These are phyloP conservation scores for Carassius auratus DNA, from an alignment of 2,113 vertebrate genomes.

Conservation along the genomic window DNA sequence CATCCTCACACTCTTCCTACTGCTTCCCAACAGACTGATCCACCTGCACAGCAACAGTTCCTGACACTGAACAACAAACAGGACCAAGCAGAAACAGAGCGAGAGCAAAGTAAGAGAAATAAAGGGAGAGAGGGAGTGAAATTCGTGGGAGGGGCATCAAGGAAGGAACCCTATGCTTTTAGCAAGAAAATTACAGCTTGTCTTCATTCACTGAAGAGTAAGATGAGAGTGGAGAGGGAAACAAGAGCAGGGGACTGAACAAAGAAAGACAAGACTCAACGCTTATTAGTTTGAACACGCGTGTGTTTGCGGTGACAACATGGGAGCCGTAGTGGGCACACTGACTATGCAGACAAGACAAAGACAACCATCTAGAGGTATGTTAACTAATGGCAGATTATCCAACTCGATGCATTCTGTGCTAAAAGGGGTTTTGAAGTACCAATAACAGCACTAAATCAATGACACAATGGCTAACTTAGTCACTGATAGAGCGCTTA, in stretches of 20 bases:
- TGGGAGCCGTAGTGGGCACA: slow-evolving; percentile 98
- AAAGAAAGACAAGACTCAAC: slow-evolving; percentile 46
- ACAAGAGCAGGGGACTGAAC: slow-evolving; percentile 59
- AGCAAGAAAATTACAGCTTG: slow-evolving; percentile 44
- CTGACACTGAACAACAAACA: slow-evolving; percentile 59
- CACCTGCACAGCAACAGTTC: slow-evolving; percentile 60
- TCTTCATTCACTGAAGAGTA: slow-evolving; percentile 27
- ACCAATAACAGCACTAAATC: not conserved
- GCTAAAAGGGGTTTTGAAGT: slow-evolving; percentile 15
- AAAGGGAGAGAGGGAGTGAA: slow-evolving; percentile 1
- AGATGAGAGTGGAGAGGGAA: slow-evolving; percentile 44
- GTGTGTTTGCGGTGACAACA: slow-evolving; percentile 78
- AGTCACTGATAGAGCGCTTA: not conserved
- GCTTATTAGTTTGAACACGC: slow-evolving; percentile 65
- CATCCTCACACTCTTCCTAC: slow-evolving; percentile 41
- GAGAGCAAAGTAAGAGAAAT: not conserved
- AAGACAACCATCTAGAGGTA: slow-evolving; percentile 95
- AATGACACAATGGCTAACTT: slow-evolving; percentile 20
- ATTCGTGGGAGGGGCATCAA: slow-evolving; percentile 50
- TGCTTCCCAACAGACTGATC: slow-evolving; percentile 36
- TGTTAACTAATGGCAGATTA: slow-evolving; percentile 63
- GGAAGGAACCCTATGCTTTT: slow-evolving; percentile 66
- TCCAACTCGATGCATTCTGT: not conserved
- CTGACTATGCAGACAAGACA: slow-evolving; percentile 98
- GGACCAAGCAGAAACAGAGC: slow-evolving; percentile 60